Conservation (phyloP, 2,113 vertebrate genomes). For the Pygathrix nemaeus region DNA sequence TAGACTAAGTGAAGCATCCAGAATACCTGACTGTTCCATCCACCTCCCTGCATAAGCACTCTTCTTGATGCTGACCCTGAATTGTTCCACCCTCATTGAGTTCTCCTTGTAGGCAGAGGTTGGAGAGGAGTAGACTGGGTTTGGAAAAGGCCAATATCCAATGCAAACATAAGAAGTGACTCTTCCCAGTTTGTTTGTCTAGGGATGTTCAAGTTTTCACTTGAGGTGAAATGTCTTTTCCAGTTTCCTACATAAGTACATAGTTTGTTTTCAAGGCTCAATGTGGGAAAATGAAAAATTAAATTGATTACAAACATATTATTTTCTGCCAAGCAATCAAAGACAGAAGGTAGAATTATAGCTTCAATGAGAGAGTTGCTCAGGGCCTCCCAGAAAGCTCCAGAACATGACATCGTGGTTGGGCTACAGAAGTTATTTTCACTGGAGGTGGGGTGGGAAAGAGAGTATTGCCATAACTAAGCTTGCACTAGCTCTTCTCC, state of each 20-base stretch:
- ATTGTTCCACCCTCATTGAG: background rate
- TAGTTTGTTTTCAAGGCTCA: background rate
- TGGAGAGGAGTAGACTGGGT: background rate
- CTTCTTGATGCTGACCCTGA: background rate
- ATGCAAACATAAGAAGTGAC: background rate
- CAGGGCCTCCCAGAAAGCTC: background rate
- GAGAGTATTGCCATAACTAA: background rate
- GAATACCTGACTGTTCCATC: background rate
- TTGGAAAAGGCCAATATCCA: background rate
- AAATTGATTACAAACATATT: background rate
- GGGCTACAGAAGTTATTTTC: background rate
- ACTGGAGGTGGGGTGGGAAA: background rate
- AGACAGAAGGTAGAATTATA: background rate
- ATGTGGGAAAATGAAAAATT: background rate
- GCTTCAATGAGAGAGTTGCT: background rate
- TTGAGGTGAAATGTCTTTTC: background rate
- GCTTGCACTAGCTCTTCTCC: background rate
- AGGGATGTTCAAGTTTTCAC: constrained; percentile 1
- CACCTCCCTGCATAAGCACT: background rate
- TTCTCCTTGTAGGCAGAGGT: background rate
- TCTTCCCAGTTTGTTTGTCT: background rate
- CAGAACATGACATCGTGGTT: background rate
- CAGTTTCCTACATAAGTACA: background rate
- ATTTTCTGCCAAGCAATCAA: constrained; percentile 10
- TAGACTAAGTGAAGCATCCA: background rate